Base-by-base conservation (phyloP, 2,888 invertebrate species). In the Yponomeuta cagnagella region DNA sequence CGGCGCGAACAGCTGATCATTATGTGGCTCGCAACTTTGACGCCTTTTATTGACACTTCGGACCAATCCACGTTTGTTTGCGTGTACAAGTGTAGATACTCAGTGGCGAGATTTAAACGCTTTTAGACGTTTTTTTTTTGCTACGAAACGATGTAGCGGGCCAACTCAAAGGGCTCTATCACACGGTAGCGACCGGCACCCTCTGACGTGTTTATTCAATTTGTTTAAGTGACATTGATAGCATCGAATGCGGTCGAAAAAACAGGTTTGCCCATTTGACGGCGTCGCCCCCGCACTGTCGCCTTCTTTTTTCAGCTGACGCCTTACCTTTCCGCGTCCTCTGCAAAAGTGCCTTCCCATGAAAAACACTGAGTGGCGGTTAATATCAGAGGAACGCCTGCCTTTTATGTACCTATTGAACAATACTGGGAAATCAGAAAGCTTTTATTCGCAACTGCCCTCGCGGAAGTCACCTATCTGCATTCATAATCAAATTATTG, bases 201-300 rank as follows among this genome's bases (percentile, higher is more conserved):
- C 88, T 86, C 85, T 80, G 80, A 87, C 85, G 84, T 83, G 83
- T 83, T 87, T 87, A 87, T 89, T 92, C 92, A 92, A 91, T 92
- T 89, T 90, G 82, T 86, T 88, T 90, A 92, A 92, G 91, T 92
- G 92, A 91, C 89, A 90, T 89, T 88, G 91, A 92, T 90, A 89
- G 83, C 87, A 84, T 84, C 82, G 81, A 80, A 81, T 87, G 87
- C 81, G 88, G 88, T 87, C 82, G 80, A 89, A 91, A 88, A 91
- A 89, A 86, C 82, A 84, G 88, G 86, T 88, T 86, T 86, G 85
- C 84, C 82, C 82, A 80, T 80, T 86, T 84, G 82, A 81, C 78
- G 77, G 77, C 37, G 15, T 15, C n/a, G 10, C 37, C 76, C 80
- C 78, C 77, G 78, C 78, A 79, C 79, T 76, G 78, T 78, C 75